phyloP scores from a whole-genome alignment of 2,113 vertebrate genomes.

The Phyllostomus hastatus region DNA sequence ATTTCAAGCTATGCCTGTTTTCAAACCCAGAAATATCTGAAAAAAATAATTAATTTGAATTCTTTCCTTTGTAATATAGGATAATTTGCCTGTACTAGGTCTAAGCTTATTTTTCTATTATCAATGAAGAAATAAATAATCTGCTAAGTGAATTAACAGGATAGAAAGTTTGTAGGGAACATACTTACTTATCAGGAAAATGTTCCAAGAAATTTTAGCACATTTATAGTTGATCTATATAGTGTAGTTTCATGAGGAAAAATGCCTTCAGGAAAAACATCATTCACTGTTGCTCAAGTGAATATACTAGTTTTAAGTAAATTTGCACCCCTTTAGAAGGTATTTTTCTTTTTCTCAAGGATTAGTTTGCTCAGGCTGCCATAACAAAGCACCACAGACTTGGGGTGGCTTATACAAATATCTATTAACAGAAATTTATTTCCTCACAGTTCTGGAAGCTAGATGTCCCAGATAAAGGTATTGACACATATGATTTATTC shows the following conservation, averaged over 20 bases:
- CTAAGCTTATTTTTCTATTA: not conserved
- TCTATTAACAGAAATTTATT: not conserved
- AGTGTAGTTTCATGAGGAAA: not conserved
- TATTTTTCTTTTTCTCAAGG: not conserved
- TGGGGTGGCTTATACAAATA: not conserved
- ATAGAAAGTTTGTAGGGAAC: not conserved
- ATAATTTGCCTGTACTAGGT: not conserved
- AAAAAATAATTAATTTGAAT: not conserved
- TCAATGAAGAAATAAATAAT: not conserved
- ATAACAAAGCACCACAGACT: not conserved
- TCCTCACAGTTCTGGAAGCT: not conserved
- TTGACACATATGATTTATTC: not conserved
- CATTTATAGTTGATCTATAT: constrained; percentile 5
- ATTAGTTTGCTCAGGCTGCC: not conserved
- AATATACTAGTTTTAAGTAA: not conserved
- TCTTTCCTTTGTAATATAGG: not conserved
- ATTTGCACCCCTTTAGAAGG: not conserved
- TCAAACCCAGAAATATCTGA: not conserved
- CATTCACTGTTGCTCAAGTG: not conserved
- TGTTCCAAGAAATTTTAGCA: not conserved
- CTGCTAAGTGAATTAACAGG: not conserved
- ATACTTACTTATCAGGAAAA: not conserved
- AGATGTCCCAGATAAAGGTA: not conserved
- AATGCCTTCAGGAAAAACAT: not conserved
- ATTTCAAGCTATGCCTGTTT: not conserved